These are phyloP conservation scores for Argya squamiceps DNA, from an alignment of 2,797 vertebrate species.

Conservation along the genomic window DNA sequence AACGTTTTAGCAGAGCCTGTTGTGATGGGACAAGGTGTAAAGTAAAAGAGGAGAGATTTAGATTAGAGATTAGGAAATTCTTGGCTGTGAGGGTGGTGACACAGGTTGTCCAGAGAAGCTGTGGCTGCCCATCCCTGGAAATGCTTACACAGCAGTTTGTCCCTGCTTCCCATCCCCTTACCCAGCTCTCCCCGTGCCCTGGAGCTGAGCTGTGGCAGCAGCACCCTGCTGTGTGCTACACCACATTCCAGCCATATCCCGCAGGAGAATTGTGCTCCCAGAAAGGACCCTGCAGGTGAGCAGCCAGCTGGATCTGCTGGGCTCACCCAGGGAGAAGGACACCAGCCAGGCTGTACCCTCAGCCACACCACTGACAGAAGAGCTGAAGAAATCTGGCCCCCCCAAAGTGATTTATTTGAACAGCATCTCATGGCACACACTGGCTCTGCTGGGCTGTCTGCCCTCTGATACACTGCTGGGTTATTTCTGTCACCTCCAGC, in stretches of 20 bases:
- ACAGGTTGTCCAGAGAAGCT: not conserved
- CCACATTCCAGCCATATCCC: not conserved
- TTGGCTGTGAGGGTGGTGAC: not conserved
- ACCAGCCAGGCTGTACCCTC: not conserved
- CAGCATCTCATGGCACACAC: not conserved
- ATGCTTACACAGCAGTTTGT: not conserved
- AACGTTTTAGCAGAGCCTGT: not conserved
- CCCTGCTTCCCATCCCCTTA: too few species aligned
- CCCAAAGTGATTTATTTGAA: not conserved
- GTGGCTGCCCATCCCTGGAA: not conserved
- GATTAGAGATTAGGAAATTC: not conserved
- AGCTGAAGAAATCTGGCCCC: not conserved
- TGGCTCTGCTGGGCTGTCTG: not conserved
- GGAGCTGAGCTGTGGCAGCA: not conserved
- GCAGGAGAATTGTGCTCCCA: not conserved
- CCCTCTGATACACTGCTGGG: not conserved
- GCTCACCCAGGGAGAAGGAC: not conserved
- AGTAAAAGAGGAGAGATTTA: not conserved
- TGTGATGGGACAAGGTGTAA: not conserved
- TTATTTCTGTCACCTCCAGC: conserved; percentile 31
- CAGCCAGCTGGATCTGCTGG: accelerated
- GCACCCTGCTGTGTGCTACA: not conserved
- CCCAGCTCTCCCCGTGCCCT: not conserved
- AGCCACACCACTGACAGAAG: not conserved
- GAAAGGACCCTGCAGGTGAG: not conserved